These are phyloP conservation scores for Sprattus sprattus DNA, from an alignment of 2,113 vertebrate genomes.

Conservation along the genomic window DNA sequence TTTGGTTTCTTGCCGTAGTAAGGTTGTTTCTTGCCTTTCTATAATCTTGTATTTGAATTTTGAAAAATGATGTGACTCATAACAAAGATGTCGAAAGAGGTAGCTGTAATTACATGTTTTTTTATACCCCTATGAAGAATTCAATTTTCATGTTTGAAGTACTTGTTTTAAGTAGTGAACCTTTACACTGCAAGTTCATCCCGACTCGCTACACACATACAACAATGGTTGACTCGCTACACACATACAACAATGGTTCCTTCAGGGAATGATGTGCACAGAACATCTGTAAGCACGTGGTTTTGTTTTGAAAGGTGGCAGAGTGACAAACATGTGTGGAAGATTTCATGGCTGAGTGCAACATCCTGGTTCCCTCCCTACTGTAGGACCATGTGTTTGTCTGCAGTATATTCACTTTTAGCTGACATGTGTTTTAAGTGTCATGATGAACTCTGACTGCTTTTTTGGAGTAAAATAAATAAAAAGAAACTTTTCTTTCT, in stretches of 20 bases:
- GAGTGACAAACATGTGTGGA: neutral
- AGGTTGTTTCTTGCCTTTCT: neutral
- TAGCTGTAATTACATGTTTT: neutral
- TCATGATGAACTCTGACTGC: neutral
- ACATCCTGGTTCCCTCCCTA: neutral
- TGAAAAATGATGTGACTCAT: neutral
- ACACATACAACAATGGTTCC: neutral
- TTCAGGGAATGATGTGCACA: neutral
- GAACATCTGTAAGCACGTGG: neutral
- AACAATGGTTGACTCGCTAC: neutral
- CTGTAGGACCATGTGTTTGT: neutral
- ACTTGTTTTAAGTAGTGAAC: neutral
- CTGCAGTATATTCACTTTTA: neutral
- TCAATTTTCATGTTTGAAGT: neutral
- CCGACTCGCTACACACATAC: neutral
- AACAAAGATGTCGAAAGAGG: neutral
- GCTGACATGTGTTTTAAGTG: neutral
- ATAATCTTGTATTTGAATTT: neutral
- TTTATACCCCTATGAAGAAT: neutral
- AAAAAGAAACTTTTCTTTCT: neutral
- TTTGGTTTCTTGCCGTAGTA: neutral
- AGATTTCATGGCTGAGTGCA: neutral
- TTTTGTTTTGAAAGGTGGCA: neutral
- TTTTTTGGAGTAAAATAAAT: neutral
- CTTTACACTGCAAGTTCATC: neutral